Evolutionary conservation across 37 sponge, comb jelly and placozoan genomes (phyloP).

Genomic region (Halisarca cf. caerulea): DNA sequence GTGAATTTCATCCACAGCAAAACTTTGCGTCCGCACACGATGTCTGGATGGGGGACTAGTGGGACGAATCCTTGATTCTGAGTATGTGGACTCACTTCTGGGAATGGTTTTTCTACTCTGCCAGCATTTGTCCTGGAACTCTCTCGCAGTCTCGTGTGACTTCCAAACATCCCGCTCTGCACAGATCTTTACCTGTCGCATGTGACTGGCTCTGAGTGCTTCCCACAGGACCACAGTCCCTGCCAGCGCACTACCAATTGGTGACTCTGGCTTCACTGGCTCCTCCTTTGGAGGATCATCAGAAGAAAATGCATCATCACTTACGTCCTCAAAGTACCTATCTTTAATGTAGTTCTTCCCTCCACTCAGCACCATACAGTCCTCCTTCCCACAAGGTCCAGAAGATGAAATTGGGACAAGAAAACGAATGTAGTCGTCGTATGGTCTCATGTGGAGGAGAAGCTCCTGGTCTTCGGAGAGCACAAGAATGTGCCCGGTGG

Average conservation of each 20-base stretch:
- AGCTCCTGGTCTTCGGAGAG: constrained; percentile 55
- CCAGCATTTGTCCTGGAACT: neutral
- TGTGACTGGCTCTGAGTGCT: constrained; percentile 29
- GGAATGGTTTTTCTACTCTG: too few relatives aligned
- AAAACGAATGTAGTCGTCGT: constrained; percentile 70
- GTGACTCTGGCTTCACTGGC: neutral
- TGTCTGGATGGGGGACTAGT: too few relatives aligned
- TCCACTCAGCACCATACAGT: constrained; percentile 67
- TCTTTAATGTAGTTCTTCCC: constrained; percentile 46
- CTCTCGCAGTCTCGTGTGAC: neutral
- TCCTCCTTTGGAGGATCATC: neutral
- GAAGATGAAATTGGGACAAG: constrained; percentile 43
- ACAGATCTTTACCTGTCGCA: constrained; percentile 48
- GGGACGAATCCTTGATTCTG: too few relatives aligned
- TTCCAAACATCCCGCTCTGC: constrained; percentile 21
- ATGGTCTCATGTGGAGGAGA: constrained; percentile 60
- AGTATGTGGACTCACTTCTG: too few relatives aligned
- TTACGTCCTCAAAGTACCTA: neutral
- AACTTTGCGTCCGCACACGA: too few relatives aligned
- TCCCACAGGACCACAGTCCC: constrained; percentile 25
- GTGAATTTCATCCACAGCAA: too few relatives aligned
- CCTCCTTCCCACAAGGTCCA: constrained; percentile 61
- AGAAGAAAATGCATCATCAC: neutral
- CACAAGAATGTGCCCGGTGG: constrained; percentile 83
- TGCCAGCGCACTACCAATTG: neutral